A percentile compares a stretch with the other conserved stretches of the same genome.
Conservation (phyloP, 2,888 invertebrate species). For the Mystacides longicornis region DNA sequence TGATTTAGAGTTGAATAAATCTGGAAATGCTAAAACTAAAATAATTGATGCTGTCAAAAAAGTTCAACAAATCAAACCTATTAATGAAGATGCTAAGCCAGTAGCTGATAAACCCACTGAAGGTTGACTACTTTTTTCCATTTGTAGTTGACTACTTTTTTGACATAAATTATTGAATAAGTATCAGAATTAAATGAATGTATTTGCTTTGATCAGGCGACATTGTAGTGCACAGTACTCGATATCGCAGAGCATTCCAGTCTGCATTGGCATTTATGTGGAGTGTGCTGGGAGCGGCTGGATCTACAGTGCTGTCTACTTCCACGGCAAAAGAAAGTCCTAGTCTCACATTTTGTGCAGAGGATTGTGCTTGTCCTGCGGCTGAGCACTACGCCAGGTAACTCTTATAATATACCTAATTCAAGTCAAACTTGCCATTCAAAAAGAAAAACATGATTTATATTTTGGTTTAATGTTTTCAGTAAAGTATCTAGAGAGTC, state of each 20-base stretch:
- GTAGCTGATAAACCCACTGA: constrained; percentile 4
- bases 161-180: neutral
- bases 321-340: constrained; percentile 67
- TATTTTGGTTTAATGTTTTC: neutral
- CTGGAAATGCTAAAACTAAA: constrained; percentile 6
- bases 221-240: constrained; percentile 68
- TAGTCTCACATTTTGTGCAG: constrained; percentile 77
- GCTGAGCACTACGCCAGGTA: constrained; percentile 54
- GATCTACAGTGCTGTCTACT: constrained; percentile 46
- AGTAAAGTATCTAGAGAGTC: constrained; percentile 53
- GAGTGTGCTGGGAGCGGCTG: constrained; percentile 52
- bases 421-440: neutral
- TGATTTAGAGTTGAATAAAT: constrained; percentile 1
- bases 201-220: constrained; percentile 38
- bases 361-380: constrained; percentile 72
- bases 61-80: neutral
- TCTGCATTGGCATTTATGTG: constrained; percentile 76
- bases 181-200: neutral
- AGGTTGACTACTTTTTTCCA: constrained; percentile 1
- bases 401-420: constrained; percentile 9
- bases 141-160: neutral
- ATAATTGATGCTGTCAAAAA: neutral
- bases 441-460: neutral
- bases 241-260: constrained; percentile 85
- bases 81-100: neutral